Conservation (phyloP, 2,888 invertebrate genomes). For the Stenodema calcarata region DNA sequence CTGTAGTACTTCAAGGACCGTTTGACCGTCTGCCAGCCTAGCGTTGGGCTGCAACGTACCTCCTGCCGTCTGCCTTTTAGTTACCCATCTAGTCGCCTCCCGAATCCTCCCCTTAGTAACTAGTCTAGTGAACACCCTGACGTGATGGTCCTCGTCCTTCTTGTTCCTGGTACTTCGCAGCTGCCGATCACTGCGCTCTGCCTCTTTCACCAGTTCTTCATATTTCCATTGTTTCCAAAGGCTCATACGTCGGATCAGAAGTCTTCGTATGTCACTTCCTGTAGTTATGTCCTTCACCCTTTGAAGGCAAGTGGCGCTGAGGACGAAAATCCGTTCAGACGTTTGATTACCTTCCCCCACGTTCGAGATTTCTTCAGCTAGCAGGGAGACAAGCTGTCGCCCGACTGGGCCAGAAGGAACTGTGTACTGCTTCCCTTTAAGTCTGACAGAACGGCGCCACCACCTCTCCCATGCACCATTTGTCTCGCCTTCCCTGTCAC, state of each 20-base stretch:
- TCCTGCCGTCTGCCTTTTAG: background rate
- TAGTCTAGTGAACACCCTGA: no score
- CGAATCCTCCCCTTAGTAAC: background rate
- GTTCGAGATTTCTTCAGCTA: background rate
- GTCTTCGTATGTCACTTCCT: background rate
- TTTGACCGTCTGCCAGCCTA: no score
- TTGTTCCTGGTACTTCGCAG: background rate
- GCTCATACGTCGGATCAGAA: background rate
- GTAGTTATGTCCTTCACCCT: background rate
- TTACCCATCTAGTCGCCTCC: background rate
- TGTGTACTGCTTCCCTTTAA: no score
- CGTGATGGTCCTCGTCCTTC: no score
- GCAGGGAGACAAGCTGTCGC: no score
- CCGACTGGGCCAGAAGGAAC: no score
- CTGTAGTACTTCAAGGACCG: no score
- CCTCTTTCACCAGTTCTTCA: slow-evolving; percentile 11
- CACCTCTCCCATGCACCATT: background rate
- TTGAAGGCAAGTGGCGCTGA: background rate
- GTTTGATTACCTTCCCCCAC: background rate
- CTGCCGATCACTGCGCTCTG: background rate
- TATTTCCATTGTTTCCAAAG: background rate
- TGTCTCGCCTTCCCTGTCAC: background rate
- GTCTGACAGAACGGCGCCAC: background rate
- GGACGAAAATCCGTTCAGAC: background rate
- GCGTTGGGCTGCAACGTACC: no score